phyloP scores from a whole-genome alignment of 2,113 vertebrate species.

The Aramus guarauna region DNA sequence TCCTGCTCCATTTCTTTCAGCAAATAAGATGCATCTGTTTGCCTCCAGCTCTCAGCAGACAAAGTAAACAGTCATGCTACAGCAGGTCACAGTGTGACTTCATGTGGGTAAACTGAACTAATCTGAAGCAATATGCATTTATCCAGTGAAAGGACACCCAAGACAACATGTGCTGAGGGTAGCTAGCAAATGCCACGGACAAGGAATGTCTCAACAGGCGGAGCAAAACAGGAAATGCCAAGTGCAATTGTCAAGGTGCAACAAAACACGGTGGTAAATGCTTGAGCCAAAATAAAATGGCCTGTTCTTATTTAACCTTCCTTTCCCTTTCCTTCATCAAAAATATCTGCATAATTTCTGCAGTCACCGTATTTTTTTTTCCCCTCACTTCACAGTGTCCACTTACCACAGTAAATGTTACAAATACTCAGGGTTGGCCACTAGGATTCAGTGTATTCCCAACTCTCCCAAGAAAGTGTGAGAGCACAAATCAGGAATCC shows the following conservation, averaged over 20 bases:
- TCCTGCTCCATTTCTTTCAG: conserved; percentile 43
- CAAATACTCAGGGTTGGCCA: not conserved
- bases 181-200: not conserved
- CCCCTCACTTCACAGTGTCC: not conserved
- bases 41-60: conserved; percentile 20
- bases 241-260: not conserved
- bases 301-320: not conserved
- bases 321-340: not conserved
- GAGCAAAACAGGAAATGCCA: not conserved
- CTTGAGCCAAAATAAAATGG: not conserved
- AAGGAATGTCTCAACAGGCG: not conserved
- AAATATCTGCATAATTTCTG: not conserved
- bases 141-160: not conserved
- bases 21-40: conserved; percentile 51
- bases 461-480: not conserved
- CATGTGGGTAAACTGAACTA: not conserved
- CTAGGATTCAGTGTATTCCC: not conserved
- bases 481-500: not conserved
- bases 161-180: not conserved
- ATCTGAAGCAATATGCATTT: not conserved
- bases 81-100: conserved; percentile 1
- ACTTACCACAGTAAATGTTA: not conserved
- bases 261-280: not conserved
- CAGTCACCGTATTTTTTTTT: not conserved
- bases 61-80: conserved; percentile 37